Conservation (phyloP, 2,797 vertebrate species). For the Tympanoctomys barrerae region DNA sequence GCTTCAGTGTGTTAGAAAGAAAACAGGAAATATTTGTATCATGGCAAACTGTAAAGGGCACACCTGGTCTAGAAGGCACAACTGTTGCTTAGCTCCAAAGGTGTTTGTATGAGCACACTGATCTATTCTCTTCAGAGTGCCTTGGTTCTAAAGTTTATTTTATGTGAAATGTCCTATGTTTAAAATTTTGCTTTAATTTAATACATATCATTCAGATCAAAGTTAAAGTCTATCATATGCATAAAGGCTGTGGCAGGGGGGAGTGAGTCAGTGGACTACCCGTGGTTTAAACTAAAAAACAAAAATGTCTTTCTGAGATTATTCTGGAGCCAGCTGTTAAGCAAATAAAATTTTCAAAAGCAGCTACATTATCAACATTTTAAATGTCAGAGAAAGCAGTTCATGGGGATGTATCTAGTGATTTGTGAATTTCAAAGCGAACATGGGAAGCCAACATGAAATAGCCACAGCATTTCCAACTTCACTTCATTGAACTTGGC, state of each 20-base stretch:
- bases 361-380: neutral
- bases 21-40: neutral
- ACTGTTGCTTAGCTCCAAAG: neutral
- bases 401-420: neutral
- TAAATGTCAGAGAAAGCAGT: slow-evolving; percentile 7
- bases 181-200: slow-evolving; percentile 32
- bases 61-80: neutral
- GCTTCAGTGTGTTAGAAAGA: neutral
- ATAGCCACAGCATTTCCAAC: neutral
- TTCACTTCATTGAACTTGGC: neutral
- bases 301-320: neutral
- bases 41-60: neutral
- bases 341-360: slow-evolving; percentile 58
- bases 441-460: neutral
- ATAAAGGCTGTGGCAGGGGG: neutral
- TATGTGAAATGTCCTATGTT: neutral
- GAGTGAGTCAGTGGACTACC: neutral
- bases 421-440: slow-evolving; percentile 40
- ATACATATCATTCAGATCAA: neutral
- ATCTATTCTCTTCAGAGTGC: neutral
- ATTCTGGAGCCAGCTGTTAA: slow-evolving; percentile 3
- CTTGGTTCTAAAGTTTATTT: neutral
- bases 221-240: neutral
- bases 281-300: neutral
- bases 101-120: neutral